Evolutionary conservation across 1,140 invertebrate species (phyloP).

Genomic region (Pseudobourletiella spinata): DNA sequence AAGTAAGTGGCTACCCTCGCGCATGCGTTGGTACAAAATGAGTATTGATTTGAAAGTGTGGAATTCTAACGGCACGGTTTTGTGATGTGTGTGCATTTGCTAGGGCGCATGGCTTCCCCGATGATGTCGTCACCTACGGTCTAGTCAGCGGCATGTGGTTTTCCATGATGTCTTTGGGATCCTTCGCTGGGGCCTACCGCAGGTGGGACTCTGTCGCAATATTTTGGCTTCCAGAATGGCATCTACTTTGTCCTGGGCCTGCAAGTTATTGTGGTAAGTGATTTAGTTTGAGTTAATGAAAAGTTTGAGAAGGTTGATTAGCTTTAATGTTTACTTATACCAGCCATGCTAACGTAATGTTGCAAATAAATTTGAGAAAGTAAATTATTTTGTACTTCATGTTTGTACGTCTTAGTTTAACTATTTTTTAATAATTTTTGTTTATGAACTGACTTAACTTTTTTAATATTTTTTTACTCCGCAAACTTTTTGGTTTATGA

Average conservation of each 20-base stretch:
- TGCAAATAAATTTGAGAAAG: too few species aligned
- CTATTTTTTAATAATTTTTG: too few species aligned
- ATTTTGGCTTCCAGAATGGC: slow-evolving; percentile 57
- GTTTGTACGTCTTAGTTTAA: too few species aligned
- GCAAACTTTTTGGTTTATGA: too few species aligned
- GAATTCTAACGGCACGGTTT: not conserved
- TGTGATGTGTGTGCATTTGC: not conserved
- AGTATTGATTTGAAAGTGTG: not conserved
- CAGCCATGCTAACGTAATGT: too few species aligned
- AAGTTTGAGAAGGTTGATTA: too few species aligned
- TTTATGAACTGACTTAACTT: too few species aligned
- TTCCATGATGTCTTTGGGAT: slow-evolving; percentile 38
- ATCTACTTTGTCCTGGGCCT: slow-evolving; percentile 59
- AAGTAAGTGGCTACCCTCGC: slow-evolving; percentile 51
- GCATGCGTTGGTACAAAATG: not conserved
- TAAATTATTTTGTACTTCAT: too few species aligned
- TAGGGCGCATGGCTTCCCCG: slow-evolving; percentile 38
- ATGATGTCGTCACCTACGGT: slow-evolving; percentile 42
- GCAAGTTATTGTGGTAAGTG: slow-evolving; percentile 56
- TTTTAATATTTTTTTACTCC: too few species aligned
- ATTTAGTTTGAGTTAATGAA: too few species aligned
- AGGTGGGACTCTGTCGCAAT: slow-evolving; percentile 63
- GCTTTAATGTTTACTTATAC: too few species aligned
- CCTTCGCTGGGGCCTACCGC: slow-evolving; percentile 53
- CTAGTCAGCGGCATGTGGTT: slow-evolving; percentile 42